Evolutionary conservation across 2,888 invertebrate genomes (phyloP).

Genomic region (Ischnura elegans): DNA sequence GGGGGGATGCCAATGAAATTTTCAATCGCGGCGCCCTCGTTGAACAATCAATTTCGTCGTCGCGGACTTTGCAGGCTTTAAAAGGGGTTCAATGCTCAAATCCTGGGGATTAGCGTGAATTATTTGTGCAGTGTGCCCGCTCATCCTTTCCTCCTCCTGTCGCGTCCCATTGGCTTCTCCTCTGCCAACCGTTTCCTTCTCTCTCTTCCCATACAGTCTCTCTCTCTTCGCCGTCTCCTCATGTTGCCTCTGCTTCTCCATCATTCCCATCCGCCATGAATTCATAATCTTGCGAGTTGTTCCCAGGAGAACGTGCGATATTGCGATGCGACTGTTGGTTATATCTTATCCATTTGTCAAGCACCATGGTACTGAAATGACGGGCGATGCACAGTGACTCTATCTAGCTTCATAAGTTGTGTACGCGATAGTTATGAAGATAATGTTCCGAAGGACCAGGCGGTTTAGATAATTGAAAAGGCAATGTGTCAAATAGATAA

Average conservation of each 20-base stretch:
- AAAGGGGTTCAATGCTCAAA: constrained; percentile 1
- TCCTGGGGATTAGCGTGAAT: background rate
- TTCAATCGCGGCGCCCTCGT: background rate
- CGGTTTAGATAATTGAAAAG: too few relatives aligned
- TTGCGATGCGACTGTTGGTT: too few relatives aligned
- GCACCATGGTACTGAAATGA: too few relatives aligned
- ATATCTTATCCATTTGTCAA: too few relatives aligned
- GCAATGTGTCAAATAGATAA: too few relatives aligned
- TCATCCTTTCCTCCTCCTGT: background rate
- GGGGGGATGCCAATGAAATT: background rate
- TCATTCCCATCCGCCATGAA: background rate
- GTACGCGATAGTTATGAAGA: too few relatives aligned
- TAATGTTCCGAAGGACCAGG: too few relatives aligned
- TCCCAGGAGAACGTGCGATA: too few relatives aligned
- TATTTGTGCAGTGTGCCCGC: background rate
- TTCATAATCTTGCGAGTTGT: background rate
- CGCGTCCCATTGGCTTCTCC: background rate
- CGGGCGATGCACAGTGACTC: too few relatives aligned
- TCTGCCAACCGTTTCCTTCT: too few relatives aligned
- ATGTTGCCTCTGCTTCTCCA: background rate
- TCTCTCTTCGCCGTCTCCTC: background rate
- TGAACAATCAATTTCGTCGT: constrained; percentile 8
- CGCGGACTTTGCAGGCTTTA: background rate
- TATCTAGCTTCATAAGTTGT: too few relatives aligned
- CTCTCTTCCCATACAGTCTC: background rate